Conservation (phyloP, 1,140 invertebrate genomes). For the Hormaphis cornu region DNA sequence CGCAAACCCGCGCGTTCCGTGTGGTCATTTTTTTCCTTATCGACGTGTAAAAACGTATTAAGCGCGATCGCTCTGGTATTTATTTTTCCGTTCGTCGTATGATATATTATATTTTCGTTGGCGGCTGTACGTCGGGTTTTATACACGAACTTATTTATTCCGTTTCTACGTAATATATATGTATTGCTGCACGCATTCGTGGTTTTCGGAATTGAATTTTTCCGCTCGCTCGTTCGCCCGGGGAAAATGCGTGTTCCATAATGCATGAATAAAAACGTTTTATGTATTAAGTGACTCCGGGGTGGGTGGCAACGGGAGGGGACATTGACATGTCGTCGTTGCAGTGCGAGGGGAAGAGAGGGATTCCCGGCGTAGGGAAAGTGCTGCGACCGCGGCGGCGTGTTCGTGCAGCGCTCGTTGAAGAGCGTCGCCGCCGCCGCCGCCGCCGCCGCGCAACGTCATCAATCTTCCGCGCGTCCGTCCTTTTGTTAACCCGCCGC, state of each 20-base stretch:
- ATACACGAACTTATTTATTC: constrained; percentile 5
- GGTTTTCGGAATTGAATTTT: constrained; percentile 27
- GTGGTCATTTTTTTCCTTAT: too few species aligned
- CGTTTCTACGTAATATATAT: neutral
- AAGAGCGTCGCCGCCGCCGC: constrained; percentile 1
- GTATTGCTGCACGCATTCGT: neutral
- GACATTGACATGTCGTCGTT: neutral
- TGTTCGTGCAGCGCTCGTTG: neutral
- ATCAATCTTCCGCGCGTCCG: constrained; percentile 7
- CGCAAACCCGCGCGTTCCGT: too few species aligned
- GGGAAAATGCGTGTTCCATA: constrained; percentile 20
- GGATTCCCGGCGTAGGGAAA: neutral
- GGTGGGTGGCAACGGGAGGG: neutral
- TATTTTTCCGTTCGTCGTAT: too few species aligned
- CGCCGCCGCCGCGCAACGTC: neutral
- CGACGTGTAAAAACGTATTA: too few species aligned
- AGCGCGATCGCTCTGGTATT: too few species aligned
- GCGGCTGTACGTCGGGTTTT: neutral
- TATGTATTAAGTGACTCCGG: constrained; percentile 29
- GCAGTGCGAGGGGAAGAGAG: neutral
- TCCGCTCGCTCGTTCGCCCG: constrained; percentile 26
- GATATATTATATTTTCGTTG: too few species aligned
- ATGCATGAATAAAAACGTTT: constrained; percentile 31
- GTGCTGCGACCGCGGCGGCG: neutral
- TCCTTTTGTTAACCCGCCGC: constrained; percentile 19